phyloP scores from a whole-genome alignment of 2,113 vertebrate genomes.

The Thamnaconus septentrionalis region DNA sequence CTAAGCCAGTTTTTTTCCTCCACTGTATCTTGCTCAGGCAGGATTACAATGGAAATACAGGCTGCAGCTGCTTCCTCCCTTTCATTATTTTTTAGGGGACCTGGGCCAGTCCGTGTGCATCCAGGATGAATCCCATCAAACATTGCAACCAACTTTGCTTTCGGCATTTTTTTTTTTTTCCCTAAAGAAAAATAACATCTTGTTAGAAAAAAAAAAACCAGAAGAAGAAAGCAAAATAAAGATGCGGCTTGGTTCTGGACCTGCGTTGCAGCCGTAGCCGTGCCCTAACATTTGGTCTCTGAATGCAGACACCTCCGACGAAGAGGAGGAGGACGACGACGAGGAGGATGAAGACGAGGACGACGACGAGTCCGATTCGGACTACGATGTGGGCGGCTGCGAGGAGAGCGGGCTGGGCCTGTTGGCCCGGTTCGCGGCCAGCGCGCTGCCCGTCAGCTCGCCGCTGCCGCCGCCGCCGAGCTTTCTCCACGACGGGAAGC shows the following conservation, averaged over 20 bases:
- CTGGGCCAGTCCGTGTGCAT: conserved; percentile 1
- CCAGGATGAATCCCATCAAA: background rate
- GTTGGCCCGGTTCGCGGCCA: conserved; percentile 90
- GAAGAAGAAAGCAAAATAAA: too few relatives aligned
- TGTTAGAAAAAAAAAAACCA: too few relatives aligned
- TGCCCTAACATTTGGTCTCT: conserved; percentile 17
- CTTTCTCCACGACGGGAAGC: conserved; percentile 86
- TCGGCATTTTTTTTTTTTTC: too few relatives aligned
- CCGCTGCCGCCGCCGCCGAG: conserved; percentile 75
- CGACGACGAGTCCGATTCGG: conserved; percentile 69
- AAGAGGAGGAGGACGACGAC: conserved; percentile 67
- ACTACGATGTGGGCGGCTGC: conserved; percentile 72
- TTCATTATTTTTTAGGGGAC: too few relatives aligned
- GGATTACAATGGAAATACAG: too few relatives aligned
- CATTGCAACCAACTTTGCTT: too few relatives aligned
- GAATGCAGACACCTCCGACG: conserved; percentile 82
- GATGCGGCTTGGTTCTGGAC: conserved; percentile 6
- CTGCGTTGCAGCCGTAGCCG: background rate
- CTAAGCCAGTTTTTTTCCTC: background rate
- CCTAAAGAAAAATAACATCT: too few relatives aligned
- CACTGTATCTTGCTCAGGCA: background rate
- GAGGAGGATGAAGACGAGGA: conserved; percentile 50
- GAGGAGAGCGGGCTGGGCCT: conserved; percentile 94
- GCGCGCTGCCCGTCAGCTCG: conserved; percentile 81
- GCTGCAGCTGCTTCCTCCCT: too few relatives aligned